Percentiles rank a stretch among this genome's conserved stretches.
Evolutionary conservation across 2,113 vertebrate genomes (phyloP).

Genomic region (Rhinichthys klamathensis): DNA sequence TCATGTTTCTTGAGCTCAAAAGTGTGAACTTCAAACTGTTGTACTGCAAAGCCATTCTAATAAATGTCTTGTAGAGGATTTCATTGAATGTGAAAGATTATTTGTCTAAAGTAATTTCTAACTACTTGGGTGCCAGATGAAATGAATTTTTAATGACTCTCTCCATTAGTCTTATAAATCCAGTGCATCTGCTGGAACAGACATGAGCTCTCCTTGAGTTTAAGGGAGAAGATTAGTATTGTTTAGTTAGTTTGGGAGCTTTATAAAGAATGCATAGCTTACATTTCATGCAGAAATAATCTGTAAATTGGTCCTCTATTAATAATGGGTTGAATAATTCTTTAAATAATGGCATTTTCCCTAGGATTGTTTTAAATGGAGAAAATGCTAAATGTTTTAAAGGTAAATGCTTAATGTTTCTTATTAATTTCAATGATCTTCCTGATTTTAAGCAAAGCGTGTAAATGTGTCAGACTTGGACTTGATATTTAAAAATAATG

Average conservation of each 20-base stretch:
- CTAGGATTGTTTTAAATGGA: neutral
- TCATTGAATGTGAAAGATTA: conserved; percentile 3
- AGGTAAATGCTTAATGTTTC: too few species aligned
- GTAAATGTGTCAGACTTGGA: neutral
- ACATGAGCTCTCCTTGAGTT: neutral
- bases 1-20: conserved; percentile 19
- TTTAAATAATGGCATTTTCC: neutral
- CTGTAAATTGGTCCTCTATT: neutral
- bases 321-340: neutral
- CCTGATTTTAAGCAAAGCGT: neutral
- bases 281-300: neutral
- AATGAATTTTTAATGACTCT: neutral
- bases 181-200: neutral
- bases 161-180: conserved; percentile 5
- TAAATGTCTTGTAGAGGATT: conserved; percentile 63
- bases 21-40: conserved; percentile 59
- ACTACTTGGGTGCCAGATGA: neutral
- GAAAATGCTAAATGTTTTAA: neutral
- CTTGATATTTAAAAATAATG: neutral
- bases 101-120: conserved; percentile 1
- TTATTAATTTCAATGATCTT: neutral
- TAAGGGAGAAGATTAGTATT: neutral
- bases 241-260: neutral
- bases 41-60: conserved; percentile 63
- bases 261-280: neutral